Conservation (phyloP, 2,797 vertebrate genomes). For the Malacoctenus gilli region DNA sequence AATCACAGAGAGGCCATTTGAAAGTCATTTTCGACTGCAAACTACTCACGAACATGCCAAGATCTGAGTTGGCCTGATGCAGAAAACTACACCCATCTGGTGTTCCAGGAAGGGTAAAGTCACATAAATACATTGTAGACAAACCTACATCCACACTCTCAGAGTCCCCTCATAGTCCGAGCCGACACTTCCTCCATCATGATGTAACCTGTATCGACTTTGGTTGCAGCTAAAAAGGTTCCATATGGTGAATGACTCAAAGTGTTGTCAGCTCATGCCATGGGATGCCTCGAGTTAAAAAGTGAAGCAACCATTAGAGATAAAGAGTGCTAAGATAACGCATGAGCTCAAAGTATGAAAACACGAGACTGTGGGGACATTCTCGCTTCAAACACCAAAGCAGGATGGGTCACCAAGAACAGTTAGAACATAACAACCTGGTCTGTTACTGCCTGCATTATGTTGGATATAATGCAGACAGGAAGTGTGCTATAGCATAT, state of each 20-base stretch:
- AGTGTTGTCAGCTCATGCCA: too few relatives aligned
- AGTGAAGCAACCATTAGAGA: not conserved
- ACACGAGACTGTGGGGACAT: not conserved
- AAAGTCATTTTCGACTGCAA: constrained; percentile 42
- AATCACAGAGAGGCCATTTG: constrained; percentile 41
- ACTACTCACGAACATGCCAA: constrained; percentile 39
- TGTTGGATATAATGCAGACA: not conserved
- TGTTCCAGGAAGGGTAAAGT: constrained; percentile 14
- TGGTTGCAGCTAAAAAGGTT: not conserved
- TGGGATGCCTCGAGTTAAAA: not conserved
- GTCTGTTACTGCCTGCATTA: not conserved
- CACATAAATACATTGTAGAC: constrained; percentile 11
- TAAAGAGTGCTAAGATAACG: not conserved
- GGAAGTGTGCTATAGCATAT: not conserved
- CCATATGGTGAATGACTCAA: too few relatives aligned
- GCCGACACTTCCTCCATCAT: constrained; percentile 4
- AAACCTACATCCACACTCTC: not conserved
- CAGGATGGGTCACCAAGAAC: not conserved
- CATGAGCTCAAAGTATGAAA: not conserved
- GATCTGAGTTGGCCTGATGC: constrained; percentile 41
- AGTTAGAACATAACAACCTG: too few relatives aligned
- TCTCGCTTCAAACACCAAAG: not conserved
- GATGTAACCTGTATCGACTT: not conserved
- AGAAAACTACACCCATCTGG: constrained; percentile 42
- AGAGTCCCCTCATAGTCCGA: constrained; percentile 9